Conservation (phyloP, 1,140 invertebrate species). For the Caligus rogercresseyi region DNA sequence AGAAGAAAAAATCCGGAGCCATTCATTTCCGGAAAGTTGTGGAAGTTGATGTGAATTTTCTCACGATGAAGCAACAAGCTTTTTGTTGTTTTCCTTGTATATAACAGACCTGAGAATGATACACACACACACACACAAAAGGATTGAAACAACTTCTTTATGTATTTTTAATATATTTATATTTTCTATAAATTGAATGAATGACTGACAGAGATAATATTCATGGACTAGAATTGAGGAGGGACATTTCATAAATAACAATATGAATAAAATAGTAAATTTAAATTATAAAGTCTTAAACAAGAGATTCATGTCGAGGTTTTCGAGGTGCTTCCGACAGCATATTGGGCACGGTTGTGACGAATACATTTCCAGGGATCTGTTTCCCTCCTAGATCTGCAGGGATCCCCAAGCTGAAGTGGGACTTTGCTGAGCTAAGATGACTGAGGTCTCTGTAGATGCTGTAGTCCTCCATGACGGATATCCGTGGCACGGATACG, state of each 20-base stretch:
- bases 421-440: neutral
- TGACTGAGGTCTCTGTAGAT: constrained; percentile 17
- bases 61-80: too few relatives aligned
- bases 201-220: too few relatives aligned
- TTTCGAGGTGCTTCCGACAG: neutral
- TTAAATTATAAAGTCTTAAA: constrained; percentile 4
- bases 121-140: too few relatives aligned
- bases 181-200: too few relatives aligned
- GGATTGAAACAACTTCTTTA: too few relatives aligned
- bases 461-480: constrained; percentile 19
- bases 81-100: too few relatives aligned
- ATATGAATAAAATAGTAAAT: too few relatives aligned
- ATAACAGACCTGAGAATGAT: too few relatives aligned
- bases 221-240: neutral
- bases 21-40: neutral
- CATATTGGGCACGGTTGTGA: too few relatives aligned
- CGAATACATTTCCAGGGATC: constrained; percentile 3
- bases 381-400: neutral
- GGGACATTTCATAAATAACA: too few relatives aligned
- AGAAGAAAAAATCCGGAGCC: too few relatives aligned
- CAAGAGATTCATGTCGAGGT: constrained; percentile 10
- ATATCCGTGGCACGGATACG: constrained; percentile 1
- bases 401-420: neutral
- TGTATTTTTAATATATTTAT: too few relatives aligned
- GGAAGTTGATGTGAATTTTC: neutral